These are phyloP conservation scores for Galagoides demidoff DNA, from an alignment of 2,797 vertebrate species.

Conservation along the genomic window DNA sequence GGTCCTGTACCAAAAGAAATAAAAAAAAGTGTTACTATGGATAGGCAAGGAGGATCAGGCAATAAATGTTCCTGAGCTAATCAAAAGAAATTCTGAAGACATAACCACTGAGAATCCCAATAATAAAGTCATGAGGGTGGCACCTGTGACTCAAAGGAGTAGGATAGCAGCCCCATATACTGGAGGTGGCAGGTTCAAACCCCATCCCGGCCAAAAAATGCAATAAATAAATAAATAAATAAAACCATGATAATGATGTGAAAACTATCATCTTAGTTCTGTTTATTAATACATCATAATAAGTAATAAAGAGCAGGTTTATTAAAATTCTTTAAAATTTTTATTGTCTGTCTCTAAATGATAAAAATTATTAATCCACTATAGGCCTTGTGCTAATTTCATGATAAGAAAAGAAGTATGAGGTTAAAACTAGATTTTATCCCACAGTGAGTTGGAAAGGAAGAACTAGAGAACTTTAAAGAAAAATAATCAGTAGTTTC, in stretches of 20 bases:
- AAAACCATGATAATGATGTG: background rate
- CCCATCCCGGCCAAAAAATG: no score
- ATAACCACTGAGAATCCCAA: background rate
- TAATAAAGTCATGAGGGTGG: background rate
- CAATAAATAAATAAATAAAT: background rate
- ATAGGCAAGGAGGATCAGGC: background rate
- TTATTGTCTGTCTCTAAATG: background rate
- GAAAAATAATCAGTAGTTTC: slow-evolving; percentile 3
- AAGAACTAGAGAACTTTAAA: background rate
- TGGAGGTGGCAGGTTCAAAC: no score
- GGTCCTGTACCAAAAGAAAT: background rate
- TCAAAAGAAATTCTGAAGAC: background rate
- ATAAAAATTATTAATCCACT: background rate
- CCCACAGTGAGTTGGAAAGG: background rate
- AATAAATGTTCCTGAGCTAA: background rate
- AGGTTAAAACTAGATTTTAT: background rate
- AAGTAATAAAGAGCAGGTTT: background rate
- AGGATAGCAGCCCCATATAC: no score
- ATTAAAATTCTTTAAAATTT: background rate
- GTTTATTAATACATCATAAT: background rate
- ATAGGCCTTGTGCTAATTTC: background rate
- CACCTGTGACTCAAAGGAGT: no score
- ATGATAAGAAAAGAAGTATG: background rate
- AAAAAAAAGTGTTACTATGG: background rate
- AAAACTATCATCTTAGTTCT: background rate